Evolutionary conservation across 2,888 invertebrate species (phyloP).

Genomic region (Ligdia adustata): DNA sequence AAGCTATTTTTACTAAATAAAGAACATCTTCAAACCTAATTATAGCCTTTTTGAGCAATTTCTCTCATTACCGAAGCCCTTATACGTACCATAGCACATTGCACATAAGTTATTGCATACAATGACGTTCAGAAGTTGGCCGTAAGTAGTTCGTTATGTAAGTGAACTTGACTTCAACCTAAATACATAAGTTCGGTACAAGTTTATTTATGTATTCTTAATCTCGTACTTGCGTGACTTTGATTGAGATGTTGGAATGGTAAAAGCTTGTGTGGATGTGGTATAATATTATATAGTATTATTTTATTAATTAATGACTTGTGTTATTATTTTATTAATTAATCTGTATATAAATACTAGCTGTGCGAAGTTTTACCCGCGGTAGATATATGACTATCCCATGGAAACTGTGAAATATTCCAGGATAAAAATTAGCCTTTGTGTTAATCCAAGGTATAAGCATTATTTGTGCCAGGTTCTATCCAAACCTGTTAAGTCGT

Average conservation of each 20-base stretch:
- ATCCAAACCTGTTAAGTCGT: no score
- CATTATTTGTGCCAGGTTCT: no score
- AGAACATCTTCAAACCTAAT: constrained; percentile 3
- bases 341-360: no score
- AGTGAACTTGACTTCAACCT: constrained; percentile 77
- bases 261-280: constrained; percentile 56
- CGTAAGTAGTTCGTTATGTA: constrained; percentile 28
- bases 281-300: constrained; percentile 26
- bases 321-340: no score
- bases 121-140: constrained; percentile 19
- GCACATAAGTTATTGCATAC: constrained; percentile 26
- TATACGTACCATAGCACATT: constrained; percentile 18
- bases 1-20: neutral
- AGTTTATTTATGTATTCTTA: constrained; percentile 54
- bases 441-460: no score
- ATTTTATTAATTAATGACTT: neutral
- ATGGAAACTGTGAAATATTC: no score
- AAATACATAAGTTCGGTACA: constrained; percentile 49
- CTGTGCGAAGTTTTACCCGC: no score
- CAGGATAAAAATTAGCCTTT: no score
- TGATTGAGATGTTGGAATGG: constrained; percentile 30
- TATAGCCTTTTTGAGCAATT: neutral
- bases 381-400: no score
- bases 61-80: constrained; percentile 23
- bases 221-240: constrained; percentile 34